phyloP scores from a whole-genome alignment of 2,888 invertebrate genomes.

The Macaria notata region DNA sequence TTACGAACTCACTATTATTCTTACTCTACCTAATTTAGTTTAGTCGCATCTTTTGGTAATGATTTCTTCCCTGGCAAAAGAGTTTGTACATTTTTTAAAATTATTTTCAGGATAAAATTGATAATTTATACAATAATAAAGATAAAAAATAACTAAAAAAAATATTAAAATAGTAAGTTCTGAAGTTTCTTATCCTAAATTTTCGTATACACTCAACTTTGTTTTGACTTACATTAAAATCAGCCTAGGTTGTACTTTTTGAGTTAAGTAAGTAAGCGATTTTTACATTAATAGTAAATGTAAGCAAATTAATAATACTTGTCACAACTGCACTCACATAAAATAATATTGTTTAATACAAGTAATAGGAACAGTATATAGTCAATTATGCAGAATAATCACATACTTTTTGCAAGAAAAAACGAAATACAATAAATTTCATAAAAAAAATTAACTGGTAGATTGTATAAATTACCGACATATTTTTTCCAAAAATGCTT shows the following conservation, averaged over 20 bases:
- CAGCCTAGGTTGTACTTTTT: conserved; percentile 25
- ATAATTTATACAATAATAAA: neutral
- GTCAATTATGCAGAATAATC: too few relatives aligned
- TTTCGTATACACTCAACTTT: conserved; percentile 37
- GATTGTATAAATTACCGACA: too few relatives aligned
- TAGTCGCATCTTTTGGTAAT: too few relatives aligned
- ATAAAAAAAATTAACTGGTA: too few relatives aligned
- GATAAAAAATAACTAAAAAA: neutral
- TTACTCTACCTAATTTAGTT: conserved; percentile 27
- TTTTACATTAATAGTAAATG: neutral
- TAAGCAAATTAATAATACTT: neutral
- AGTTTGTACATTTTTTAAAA: too few relatives aligned
- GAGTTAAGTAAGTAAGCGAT: conserved; percentile 10
- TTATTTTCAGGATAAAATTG: too few relatives aligned
- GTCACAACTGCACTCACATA: neutral
- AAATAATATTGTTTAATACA: neutral
- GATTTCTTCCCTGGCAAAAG: too few relatives aligned
- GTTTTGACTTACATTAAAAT: conserved; percentile 15
- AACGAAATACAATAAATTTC: too few relatives aligned
- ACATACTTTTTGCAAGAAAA: too few relatives aligned
- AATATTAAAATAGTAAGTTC: too few relatives aligned
- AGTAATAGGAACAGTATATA: too few relatives aligned
- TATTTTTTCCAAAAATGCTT: too few relatives aligned
- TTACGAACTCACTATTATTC: conserved; percentile 48
- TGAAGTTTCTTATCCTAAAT: conserved; percentile 9